These are phyloP conservation scores for Troglohyphantes excavatus DNA, from an alignment of 2,888 invertebrate species.

Conservation along the genomic window DNA sequence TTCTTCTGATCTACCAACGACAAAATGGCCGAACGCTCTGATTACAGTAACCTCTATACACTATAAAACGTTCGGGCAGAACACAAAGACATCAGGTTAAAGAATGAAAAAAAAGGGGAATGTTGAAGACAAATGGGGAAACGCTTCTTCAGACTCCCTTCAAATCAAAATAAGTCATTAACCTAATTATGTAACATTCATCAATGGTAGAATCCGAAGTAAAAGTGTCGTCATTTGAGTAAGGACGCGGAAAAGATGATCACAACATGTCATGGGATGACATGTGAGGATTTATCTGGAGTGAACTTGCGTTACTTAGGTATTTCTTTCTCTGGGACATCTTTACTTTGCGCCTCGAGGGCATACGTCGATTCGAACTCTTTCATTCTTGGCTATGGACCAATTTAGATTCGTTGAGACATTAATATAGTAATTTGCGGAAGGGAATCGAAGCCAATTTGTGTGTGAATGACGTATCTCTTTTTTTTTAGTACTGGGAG, in stretches of 20 bases:
- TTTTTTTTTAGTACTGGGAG: too few relatives aligned
- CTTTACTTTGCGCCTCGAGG: too few relatives aligned
- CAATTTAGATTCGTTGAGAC: too few relatives aligned
- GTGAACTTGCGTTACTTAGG: constrained; percentile 30
- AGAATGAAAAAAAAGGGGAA: background rate
- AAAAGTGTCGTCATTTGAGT: constrained; percentile 34
- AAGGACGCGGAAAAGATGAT: constrained; percentile 11
- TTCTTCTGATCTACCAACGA: constrained; percentile 4
- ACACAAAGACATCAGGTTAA: constrained; percentile 23
- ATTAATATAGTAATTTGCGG: too few relatives aligned
- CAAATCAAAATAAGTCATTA: constrained; percentile 54
- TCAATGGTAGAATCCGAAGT: constrained; percentile 23
- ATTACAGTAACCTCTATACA: constrained; percentile 41
- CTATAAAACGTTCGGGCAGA: background rate
- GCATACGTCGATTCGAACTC: too few relatives aligned
- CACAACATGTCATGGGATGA: constrained; percentile 16
- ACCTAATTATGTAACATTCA: constrained; percentile 56
- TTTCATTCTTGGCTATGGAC: too few relatives aligned
- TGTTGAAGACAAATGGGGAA: constrained; percentile 34
- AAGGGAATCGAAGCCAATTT: too few relatives aligned
- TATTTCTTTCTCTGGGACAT: too few relatives aligned
- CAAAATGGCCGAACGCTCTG: constrained; percentile 40
- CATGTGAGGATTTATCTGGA: constrained; percentile 7
- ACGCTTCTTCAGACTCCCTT: background rate
- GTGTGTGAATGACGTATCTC: too few relatives aligned